These are phyloP conservation scores for Neocloeon triangulifer DNA, from an alignment of 1,140 invertebrate species.

Conservation along the genomic window DNA sequence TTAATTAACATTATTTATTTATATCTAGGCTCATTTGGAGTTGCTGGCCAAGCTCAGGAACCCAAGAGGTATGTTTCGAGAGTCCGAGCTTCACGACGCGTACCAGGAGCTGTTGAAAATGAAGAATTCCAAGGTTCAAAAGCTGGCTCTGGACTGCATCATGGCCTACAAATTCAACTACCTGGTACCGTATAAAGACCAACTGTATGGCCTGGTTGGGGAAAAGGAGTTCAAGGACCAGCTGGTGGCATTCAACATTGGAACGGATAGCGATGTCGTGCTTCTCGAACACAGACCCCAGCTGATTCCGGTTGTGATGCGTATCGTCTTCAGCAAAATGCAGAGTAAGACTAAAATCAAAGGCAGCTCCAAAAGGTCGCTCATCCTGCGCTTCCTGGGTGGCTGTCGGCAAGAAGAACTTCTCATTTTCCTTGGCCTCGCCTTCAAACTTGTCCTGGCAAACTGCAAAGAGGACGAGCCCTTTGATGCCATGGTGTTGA, in stretches of 20 bases:
- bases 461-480: slow-evolving; percentile 32
- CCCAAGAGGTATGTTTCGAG: slow-evolving; percentile 51
- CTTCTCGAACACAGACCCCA: slow-evolving; percentile 43
- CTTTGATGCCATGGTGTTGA: slow-evolving; percentile 18
- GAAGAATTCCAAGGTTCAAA: slow-evolving; percentile 55
- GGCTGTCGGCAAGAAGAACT: slow-evolving; percentile 59
- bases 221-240: slow-evolving; percentile 74
- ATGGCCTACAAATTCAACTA: slow-evolving; percentile 61
- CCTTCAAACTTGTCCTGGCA: slow-evolving; percentile 47
- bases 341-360: too few species aligned
- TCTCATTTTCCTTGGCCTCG: slow-evolving; percentile 54
- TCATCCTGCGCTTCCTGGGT: slow-evolving; percentile 67
- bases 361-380: slow-evolving; percentile 48
- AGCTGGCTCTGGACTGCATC: slow-evolving; percentile 61
- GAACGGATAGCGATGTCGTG: slow-evolving; percentile 39
- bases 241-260: slow-evolving; percentile 52
- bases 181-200: slow-evolving; percentile 47
- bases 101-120: slow-evolving; percentile 59
- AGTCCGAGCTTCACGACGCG: slow-evolving; percentile 45
- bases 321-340: slow-evolving; percentile 78
- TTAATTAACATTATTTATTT: slow-evolving; percentile 6
- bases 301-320: slow-evolving; percentile 58
- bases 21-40: slow-evolving; percentile 45
- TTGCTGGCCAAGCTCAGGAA: slow-evolving; percentile 61
- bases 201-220: slow-evolving; percentile 54